Evolutionary conservation across 1,140 invertebrate genomes (phyloP).

Genomic region (Pseudomyrmex gracilis): DNA sequence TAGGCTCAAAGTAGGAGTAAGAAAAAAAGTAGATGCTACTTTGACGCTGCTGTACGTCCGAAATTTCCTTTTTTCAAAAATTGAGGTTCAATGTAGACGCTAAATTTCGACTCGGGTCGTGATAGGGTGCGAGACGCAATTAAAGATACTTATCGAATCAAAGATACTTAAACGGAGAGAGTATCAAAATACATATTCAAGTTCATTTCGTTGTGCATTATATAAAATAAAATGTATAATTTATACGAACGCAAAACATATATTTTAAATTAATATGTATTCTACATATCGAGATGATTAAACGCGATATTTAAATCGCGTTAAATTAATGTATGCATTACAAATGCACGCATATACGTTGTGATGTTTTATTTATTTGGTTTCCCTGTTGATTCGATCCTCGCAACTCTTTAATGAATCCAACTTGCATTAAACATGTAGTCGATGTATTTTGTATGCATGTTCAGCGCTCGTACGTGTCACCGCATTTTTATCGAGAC

Average conservation of each 20-base stretch:
- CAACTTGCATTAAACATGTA: conserved; percentile 20
- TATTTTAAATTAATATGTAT: background rate
- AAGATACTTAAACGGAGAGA: background rate
- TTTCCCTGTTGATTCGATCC: background rate
- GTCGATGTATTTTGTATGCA: background rate
- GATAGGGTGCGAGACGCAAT: background rate
- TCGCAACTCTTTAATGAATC: background rate
- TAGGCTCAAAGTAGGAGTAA: too few species aligned
- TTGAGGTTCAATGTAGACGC: too few species aligned
- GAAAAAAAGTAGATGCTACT: too few species aligned
- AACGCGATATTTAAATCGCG: background rate
- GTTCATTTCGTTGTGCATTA: background rate
- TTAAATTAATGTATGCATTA: background rate
- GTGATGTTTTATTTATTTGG: background rate
- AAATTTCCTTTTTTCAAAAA: too few species aligned
- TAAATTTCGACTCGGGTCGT: too few species aligned
- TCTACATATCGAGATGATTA: background rate
- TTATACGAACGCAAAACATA: conserved; percentile 1
- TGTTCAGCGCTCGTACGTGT: background rate
- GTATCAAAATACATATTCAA: background rate
- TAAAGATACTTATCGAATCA: conserved; percentile 23
- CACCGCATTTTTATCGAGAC: background rate
- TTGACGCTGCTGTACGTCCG: too few species aligned
- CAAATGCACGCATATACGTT: background rate
- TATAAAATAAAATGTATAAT: conserved; percentile 8